Percentiles rank a stretch among this genome's conserved stretches.
Conservation (phyloP, 2,113 vertebrate species). For the Danio rerio region GRCz12tu NC_133184.1:28450001-28450500, state of each 20-base stretch:
- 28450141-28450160: neutral
- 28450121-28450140: neutral
- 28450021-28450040: too few relatives aligned
- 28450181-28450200: neutral
- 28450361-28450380: conserved; percentile 4
- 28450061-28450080: neutral
- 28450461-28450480: neutral
- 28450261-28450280: conserved; percentile 31
- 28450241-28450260: conserved; percentile 19
- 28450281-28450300: conserved; percentile 9
- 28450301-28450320: conserved; percentile 10
- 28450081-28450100: neutral
- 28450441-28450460: conserved; percentile 22
- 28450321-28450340: neutral
- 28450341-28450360: conserved; percentile 19
- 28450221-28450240: neutral
- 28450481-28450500: neutral
- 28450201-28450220: conserved; percentile 15
- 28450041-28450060: neutral
- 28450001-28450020: too few relatives aligned
- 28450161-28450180: neutral
- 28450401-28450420: conserved; percentile 12
- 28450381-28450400: conserved; percentile 25
- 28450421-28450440: conserved; percentile 36
- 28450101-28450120: neutral